Evolutionary conservation across 2,888 invertebrate genomes (phyloP).

Genomic region (Anticlea derivata): DNA sequence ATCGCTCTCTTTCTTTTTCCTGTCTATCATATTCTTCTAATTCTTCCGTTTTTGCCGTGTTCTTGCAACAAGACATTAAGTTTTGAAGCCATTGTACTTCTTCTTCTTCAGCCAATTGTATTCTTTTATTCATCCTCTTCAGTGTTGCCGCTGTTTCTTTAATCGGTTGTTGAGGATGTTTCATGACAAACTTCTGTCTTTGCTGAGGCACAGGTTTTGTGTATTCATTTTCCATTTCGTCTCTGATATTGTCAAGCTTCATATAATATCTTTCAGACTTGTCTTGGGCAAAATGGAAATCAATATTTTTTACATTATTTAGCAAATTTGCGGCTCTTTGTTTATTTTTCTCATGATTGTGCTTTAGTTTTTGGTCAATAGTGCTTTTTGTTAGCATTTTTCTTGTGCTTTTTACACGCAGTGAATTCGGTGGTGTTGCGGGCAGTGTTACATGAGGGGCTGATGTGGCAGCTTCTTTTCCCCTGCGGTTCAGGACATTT

Average conservation of each 20-base stretch:
- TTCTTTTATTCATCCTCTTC: slow-evolving; percentile 77
- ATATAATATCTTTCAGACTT: slow-evolving; percentile 56
- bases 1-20: slow-evolving; percentile 71
- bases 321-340: slow-evolving; percentile 58
- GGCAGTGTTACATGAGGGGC: slow-evolving; percentile 37
- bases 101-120: slow-evolving; percentile 60
- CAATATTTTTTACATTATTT: slow-evolving; percentile 56
- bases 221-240: slow-evolving; percentile 50
- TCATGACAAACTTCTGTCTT: slow-evolving; percentile 39
- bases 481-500: slow-evolving; percentile 62
- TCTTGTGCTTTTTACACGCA: slow-evolving; percentile 42
- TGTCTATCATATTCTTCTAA: slow-evolving; percentile 72
- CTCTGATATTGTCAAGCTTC: slow-evolving; percentile 49
- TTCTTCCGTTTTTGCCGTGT: slow-evolving; percentile 65
- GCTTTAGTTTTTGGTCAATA: slow-evolving; percentile 66
- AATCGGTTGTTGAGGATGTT: slow-evolving; percentile 43
- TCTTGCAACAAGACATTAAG: slow-evolving; percentile 71
- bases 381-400: slow-evolving; percentile 65
- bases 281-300: slow-evolving; percentile 55
- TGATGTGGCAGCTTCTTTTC: slow-evolving; percentile 37
- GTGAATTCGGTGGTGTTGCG: slow-evolving; percentile 58
- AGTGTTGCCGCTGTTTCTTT: slow-evolving; percentile 79
- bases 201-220: slow-evolving; percentile 44
- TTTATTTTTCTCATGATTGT: slow-evolving; percentile 63
- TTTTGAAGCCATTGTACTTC: slow-evolving; percentile 80